Conservation (phyloP, 2,113 vertebrate genomes). For the Dipodomys stephensi region DNA sequence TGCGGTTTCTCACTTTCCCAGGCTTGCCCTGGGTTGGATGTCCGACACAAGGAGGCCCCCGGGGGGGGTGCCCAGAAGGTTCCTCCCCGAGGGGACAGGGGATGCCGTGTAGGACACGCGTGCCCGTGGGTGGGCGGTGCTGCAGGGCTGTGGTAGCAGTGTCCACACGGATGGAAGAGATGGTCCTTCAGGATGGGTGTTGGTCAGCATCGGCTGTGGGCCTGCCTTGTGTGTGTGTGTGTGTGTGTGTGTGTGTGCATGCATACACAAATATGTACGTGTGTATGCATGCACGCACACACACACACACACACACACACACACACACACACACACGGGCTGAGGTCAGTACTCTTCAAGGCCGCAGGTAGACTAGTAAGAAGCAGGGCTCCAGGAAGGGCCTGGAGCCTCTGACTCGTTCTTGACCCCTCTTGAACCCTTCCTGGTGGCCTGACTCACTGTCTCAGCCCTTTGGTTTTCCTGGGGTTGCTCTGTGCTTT, state of each 20-base stretch:
- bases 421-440: neutral
- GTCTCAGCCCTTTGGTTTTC: neutral
- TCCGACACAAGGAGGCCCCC: neutral
- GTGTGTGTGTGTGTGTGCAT: too few species aligned
- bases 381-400: too few species aligned
- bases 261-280: too few species aligned
- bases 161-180: neutral
- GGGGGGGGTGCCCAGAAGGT: neutral
- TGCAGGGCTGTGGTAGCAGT: too few species aligned
- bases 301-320: too few species aligned
- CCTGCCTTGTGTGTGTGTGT: neutral
- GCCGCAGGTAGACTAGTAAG: too few species aligned
- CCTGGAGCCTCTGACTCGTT: neutral
- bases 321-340: too few species aligned
- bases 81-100: neutral
- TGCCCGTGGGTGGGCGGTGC: neutral
- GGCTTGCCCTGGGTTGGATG: neutral
- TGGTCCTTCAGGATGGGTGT: too few species aligned
- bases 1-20: constrained; percentile 56
- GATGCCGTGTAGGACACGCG: too few species aligned
- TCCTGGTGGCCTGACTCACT: neutral
- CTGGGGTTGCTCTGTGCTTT: neutral
- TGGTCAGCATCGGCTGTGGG: fast-evolving
- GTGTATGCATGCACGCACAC: too few species aligned
- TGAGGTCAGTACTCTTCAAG: too few species aligned